These are phyloP conservation scores for Pseudanteris insignis DNA, from an alignment of 2,888 invertebrate species.

Conservation along the genomic window DNA sequence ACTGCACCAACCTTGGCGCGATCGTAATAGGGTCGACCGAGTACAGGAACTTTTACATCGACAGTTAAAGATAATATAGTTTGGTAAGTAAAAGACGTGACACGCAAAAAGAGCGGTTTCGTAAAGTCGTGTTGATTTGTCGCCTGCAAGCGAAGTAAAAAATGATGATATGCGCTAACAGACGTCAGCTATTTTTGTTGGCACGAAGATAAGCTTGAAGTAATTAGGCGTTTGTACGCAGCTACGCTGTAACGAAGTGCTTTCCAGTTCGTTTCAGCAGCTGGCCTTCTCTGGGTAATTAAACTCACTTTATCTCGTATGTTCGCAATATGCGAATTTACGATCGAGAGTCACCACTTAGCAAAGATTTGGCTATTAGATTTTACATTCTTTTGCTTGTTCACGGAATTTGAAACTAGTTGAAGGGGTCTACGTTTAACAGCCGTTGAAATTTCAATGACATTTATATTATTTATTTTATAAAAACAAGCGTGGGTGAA, in stretches of 20 bases:
- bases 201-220: slow-evolving; percentile 44
- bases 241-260: slow-evolving; percentile 51
- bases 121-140: slow-evolving; percentile 27
- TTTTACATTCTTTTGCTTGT: slow-evolving; percentile 33
- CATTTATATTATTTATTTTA: too few species aligned
- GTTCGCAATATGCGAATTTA: slow-evolving; percentile 38
- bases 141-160: slow-evolving; percentile 24
- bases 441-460: too few species aligned
- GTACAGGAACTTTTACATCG: too few species aligned
- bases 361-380: slow-evolving; percentile 33
- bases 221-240: slow-evolving; percentile 53
- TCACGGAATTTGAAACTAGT: too few species aligned
- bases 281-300: slow-evolving; percentile 49
- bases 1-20: too few species aligned
- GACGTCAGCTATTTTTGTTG: slow-evolving; percentile 42
- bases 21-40: too few species aligned
- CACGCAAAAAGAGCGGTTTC: slow-evolving; percentile 6
- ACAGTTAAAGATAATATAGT: background rate
- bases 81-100: slow-evolving; percentile 2
- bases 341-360: slow-evolving; percentile 45
- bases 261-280: slow-evolving; percentile 52
- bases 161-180: slow-evolving; percentile 35
- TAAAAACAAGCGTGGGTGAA: background rate
- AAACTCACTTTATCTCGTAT: slow-evolving; percentile 46
- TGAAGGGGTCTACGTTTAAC: too few species aligned